A percentile compares a stretch with the other conserved stretches of the same genome.
Evolutionary conservation across 2,113 vertebrate species (phyloP).

Genomic region (Caranx melampygus): DNA sequence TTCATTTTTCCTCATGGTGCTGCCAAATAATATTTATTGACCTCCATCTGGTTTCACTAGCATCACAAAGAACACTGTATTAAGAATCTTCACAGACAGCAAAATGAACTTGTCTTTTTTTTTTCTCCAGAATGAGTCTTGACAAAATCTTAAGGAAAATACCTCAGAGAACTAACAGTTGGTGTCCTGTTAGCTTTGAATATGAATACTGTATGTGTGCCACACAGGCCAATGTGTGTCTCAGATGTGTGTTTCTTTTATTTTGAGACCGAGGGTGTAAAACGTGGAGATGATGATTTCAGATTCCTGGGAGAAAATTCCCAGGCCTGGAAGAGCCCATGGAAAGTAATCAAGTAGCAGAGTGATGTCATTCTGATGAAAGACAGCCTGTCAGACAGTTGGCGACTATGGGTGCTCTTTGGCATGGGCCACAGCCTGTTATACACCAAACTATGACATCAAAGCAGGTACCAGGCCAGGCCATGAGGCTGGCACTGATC

Average conservation of each 20-base stretch:
- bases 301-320: constrained; percentile 74
- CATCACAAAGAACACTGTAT: constrained; percentile 7
- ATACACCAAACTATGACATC: constrained; percentile 78
- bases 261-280: constrained; percentile 60
- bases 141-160: constrained; percentile 23
- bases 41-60: constrained; percentile 23
- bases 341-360: constrained; percentile 83
- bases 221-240: constrained; percentile 38
- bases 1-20: constrained; percentile 31
- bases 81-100: not conserved
- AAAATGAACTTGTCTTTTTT: constrained; percentile 6
- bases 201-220: constrained; percentile 32
- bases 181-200: constrained; percentile 26
- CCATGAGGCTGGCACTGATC: constrained; percentile 74
- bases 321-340: constrained; percentile 74
- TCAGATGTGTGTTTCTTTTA: constrained; percentile 61
- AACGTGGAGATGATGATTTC: constrained; percentile 71
- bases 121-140: not conserved
- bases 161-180: constrained; percentile 12
- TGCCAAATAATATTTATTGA: constrained; percentile 22
- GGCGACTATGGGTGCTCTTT: constrained; percentile 73
- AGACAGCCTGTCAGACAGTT: constrained; percentile 79
- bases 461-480: constrained; percentile 76
- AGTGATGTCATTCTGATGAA: constrained; percentile 83
- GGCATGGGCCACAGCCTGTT: constrained; percentile 64